phyloP scores from a whole-genome alignment of 35 echinoderm and acorn worm species.

The Eucidaris tribuloides region DNA sequence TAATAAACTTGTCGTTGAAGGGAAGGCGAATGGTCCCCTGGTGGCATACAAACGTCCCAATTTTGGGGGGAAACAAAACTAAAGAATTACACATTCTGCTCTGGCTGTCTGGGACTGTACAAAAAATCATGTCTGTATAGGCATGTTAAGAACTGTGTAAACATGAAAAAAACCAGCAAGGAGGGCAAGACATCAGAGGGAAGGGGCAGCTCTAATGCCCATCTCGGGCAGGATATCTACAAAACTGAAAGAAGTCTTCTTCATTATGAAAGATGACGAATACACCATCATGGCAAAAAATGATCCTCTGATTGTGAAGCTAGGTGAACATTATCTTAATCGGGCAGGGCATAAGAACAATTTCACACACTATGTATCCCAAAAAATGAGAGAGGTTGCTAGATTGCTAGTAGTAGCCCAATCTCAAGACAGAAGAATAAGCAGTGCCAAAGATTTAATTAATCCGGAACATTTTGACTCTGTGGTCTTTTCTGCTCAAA shows the following conservation, averaged over 20 bases:
- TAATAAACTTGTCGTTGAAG: not conserved
- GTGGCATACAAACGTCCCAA: constrained; percentile 5
- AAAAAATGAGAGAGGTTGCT: constrained; percentile 17
- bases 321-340: not conserved
- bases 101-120: not conserved
- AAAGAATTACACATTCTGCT: not conserved
- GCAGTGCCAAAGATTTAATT: not conserved
- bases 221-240: not conserved
- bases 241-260: not conserved
- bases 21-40: not conserved
- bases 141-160: not conserved
- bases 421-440: not conserved
- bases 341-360: not conserved
- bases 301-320: constrained; percentile 21
- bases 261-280: not conserved
- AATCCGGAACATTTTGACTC: constrained; percentile 23
- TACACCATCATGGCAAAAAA: not conserved
- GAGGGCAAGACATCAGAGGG: not conserved
- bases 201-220: constrained; percentile 13
- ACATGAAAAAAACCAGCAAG: not conserved
- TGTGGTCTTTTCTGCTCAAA: constrained; percentile 7
- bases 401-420: not conserved
- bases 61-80: not conserved
- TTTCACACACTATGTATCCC: constrained; percentile 2
- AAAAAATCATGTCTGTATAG: not conserved